Evolutionary conservation across 2,888 invertebrate species (phyloP).

Genomic region (Morpho deidamia): DNA sequence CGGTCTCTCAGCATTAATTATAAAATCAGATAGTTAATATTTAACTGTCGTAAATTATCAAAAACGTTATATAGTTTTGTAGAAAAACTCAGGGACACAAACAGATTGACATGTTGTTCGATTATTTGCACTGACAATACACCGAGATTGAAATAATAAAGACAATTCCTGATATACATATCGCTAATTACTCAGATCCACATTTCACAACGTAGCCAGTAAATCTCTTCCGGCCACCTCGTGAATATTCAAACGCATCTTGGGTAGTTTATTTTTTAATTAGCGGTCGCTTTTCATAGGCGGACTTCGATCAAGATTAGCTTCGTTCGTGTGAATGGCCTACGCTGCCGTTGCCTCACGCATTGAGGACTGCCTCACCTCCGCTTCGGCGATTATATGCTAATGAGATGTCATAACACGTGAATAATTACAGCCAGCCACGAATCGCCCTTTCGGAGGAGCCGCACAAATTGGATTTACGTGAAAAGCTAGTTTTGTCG

Average conservation of each 20-base stretch:
- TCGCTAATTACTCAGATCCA: constrained; percentile 14
- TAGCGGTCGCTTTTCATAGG: constrained; percentile 74
- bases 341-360: constrained; percentile 69
- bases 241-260: constrained; percentile 63
- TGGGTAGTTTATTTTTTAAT: constrained; percentile 75
- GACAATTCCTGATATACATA: constrained; percentile 8
- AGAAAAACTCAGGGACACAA: too few relatives aligned
- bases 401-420: constrained; percentile 77
- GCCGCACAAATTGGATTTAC: constrained; percentile 73
- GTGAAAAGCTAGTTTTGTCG: constrained; percentile 66
- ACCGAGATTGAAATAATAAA: constrained; percentile 1
- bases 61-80: too few relatives aligned
- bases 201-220: constrained; percentile 24
- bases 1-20: too few relatives aligned
- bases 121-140: constrained; percentile 1
- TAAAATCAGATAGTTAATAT: too few relatives aligned
- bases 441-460: constrained; percentile 71
- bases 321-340: constrained; percentile 73
- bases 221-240: constrained; percentile 58
- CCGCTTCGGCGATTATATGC: constrained; percentile 63
- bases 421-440: constrained; percentile 75
- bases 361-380: constrained; percentile 55
- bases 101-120: too few relatives aligned
- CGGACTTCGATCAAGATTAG: constrained; percentile 69
- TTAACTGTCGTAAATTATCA: too few relatives aligned